Base-by-base conservation (phyloP, 2,113 vertebrate genomes). In the Gadus macrocephalus region DNA sequence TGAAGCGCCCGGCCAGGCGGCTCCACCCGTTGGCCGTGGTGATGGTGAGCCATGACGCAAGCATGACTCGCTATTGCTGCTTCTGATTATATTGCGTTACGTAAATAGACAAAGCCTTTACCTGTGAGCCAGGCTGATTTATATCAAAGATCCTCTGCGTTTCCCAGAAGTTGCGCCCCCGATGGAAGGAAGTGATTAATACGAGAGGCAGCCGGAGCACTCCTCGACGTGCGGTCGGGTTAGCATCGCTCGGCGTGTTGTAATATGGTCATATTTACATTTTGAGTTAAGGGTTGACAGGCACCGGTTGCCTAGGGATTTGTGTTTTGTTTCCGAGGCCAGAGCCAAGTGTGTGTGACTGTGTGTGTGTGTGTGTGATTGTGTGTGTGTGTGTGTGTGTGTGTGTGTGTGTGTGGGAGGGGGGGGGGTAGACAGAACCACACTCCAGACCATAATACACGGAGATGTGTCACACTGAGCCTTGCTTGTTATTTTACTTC, bases 131-230 rank as follows among this genome's bases (percentile, higher is more conserved):
- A 81, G 28, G 62, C 58, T n/a, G 72, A 49, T 71, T 80, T 76
- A 71, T 72, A 71, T 69, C 59, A 73, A 77, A 49, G 42, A 77
- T 69, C 76, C 53, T 17, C 15, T 62, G 53, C 55, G 64, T 84
- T 92, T 91, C 85, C 90, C 81, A 86, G 79, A 90, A 87, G 83
- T 68, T 53, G 70, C 76, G 69, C 38, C 72, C 66, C 66, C 59
- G 72, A 80, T 71, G 70, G 73, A 70, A 87, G 87, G 87, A 91
- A 83, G 81, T 91, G 89, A 93, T 86, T 87, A 87, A 91, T 86
- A 73, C 35, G 55, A 49, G 9, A 82, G 55, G 83, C 77, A 88
- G 74, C 78, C 42, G 64, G 72, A 69, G 69, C 56, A 79, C 62
- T 74, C 70, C 58, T 71, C 59, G 76, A 68, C 63, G 67, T 83